Percentiles rank a stretch among this genome's conserved stretches.
These are phyloP conservation scores for Clanis bilineata DNA, from an alignment of 2,888 invertebrate genomes.

Conservation along the genomic window DNA sequence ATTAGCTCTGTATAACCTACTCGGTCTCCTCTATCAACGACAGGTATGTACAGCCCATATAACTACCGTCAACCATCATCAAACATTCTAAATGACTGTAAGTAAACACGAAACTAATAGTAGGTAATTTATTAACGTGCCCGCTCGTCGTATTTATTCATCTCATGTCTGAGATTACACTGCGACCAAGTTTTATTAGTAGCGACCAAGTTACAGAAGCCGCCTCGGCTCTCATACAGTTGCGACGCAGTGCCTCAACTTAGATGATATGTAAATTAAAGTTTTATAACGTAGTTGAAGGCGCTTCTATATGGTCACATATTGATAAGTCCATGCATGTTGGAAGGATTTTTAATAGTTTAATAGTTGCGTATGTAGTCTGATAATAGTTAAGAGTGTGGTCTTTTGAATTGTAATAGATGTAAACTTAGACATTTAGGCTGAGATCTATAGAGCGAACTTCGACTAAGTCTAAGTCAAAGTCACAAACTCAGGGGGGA, in stretches of 20 bases:
- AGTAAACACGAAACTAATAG: conserved; percentile 5
- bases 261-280: background rate
- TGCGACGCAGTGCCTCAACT: conserved; percentile 8
- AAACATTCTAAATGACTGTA: background rate
- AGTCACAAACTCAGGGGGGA: no score
- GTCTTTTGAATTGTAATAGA: no score
- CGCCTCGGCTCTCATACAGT: conserved; percentile 27
- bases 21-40: no score
- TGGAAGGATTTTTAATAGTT: no score
- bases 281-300: background rate
- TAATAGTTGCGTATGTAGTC: no score
- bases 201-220: conserved; percentile 32
- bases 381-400: no score
- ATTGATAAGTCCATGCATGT: background rate
- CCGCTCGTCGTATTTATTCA: conserved; percentile 32
- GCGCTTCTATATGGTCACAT: background rate
- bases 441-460: no score
- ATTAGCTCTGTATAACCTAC: no score
- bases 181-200: conserved; percentile 38
- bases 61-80: background rate
- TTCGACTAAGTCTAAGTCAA: no score
- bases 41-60: no score
- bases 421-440: no score
- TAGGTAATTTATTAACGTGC: conserved; percentile 14
- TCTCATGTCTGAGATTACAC: conserved; percentile 36